Conservation (phyloP, 2,797 vertebrate genomes). For the Acanthurus leucopareius region DNA sequence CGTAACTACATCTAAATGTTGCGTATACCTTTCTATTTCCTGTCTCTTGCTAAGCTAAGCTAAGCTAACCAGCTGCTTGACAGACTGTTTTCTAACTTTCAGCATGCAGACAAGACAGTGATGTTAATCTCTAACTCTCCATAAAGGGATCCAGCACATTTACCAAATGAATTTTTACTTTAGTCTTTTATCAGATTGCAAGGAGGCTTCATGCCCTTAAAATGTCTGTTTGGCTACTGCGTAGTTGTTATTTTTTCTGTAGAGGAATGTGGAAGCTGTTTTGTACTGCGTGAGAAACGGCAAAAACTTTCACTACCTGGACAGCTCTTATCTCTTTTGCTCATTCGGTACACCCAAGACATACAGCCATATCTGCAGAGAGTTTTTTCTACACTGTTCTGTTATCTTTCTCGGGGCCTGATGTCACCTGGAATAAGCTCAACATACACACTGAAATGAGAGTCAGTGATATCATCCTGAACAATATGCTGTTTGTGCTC, state of each 20-base stretch:
- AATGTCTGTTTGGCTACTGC: slow-evolving; percentile 9
- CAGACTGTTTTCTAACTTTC: not conserved
- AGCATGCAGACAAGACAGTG: not conserved
- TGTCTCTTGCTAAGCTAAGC: not conserved
- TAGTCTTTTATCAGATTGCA: slow-evolving; percentile 19
- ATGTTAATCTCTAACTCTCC: not conserved
- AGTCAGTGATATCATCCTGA: slow-evolving; percentile 56
- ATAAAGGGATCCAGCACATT: not conserved
- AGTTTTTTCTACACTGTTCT: slow-evolving; percentile 17
- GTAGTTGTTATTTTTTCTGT: slow-evolving; percentile 14
- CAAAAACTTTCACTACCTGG: slow-evolving; percentile 14
- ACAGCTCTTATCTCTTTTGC: slow-evolving; percentile 5
- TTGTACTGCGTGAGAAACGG: slow-evolving; percentile 34
- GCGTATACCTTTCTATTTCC: not conserved
- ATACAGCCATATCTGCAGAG: not conserved
- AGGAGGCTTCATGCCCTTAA: not conserved
- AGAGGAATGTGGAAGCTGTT: slow-evolving; percentile 20
- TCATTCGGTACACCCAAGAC: not conserved
- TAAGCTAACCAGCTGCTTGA: not conserved
- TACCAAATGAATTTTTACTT: not conserved
- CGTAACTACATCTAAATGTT: not conserved
- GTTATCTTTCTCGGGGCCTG: slow-evolving; percentile 29
- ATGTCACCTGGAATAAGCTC: slow-evolving; percentile 57
- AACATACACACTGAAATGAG: slow-evolving; percentile 46
- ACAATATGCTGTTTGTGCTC: slow-evolving; percentile 64